Percentiles rank a stretch among this genome's conserved stretches.
Conservation (phyloP, 2,797 vertebrate genomes). For the Enteromius viviparus region DNA sequence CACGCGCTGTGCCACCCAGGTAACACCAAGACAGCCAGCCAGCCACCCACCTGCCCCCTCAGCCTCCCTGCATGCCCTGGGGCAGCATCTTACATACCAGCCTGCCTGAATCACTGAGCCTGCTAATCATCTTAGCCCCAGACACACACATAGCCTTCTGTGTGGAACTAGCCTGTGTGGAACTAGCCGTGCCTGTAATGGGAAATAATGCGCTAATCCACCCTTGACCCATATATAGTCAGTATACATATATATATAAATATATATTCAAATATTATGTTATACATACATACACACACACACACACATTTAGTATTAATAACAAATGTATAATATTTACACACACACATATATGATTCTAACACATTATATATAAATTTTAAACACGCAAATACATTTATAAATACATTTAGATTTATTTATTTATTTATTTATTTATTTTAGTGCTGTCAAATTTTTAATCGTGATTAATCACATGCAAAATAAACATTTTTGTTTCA, state of each 20-base stretch:
- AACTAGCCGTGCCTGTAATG: conserved; percentile 39
- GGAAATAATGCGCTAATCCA: conserved; percentile 11
- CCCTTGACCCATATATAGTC: conserved; percentile 24
- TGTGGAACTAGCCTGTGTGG: conserved; percentile 34
- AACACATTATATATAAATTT: neutral
- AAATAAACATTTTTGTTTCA: too few species aligned
- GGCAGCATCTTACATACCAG: conserved; percentile 54
- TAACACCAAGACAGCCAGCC: conserved; percentile 56
- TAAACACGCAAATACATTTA: neutral
- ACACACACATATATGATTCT: neutral
- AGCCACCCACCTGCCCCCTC: conserved; percentile 54
- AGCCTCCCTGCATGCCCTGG: conserved; percentile 40
- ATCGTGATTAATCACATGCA: too few species aligned
- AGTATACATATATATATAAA: neutral
- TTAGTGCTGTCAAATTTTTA: too few species aligned
- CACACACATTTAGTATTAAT: neutral
- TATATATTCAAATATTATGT: too few species aligned
- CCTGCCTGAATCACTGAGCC: conserved; percentile 52
- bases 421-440: too few species aligned
- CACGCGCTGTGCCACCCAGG: conserved; percentile 59
- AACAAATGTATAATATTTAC: neutral
- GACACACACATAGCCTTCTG: conserved; percentile 49
- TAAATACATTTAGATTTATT: too few species aligned
- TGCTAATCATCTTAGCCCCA: conserved; percentile 54
- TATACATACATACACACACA: neutral